Evolutionary conservation across 2,888 invertebrate species (phyloP), one percentile per base, ranked within the genome.

Genomic region (Pegoplata infirma): DNA sequence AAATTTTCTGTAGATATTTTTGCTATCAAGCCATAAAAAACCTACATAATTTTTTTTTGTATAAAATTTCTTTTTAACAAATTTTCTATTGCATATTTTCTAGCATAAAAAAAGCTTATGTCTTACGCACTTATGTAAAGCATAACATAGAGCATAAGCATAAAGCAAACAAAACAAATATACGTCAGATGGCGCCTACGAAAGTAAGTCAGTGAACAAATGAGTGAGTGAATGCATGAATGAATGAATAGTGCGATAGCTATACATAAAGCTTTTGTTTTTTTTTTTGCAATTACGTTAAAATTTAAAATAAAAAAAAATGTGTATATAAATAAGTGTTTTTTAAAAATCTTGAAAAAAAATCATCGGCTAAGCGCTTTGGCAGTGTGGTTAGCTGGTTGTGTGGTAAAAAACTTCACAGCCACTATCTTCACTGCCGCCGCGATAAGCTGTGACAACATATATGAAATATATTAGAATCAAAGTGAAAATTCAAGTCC

Each of bases 361-460:
- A 46, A 3, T 32, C 68, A 67, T 88, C 85, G 88, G 90, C 90
- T 89, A 91, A 91, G 92, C 94, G 93, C 94, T 91, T 92, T 97
- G 98, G 98, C 98, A 98, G 98, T 98, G 98, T 98, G 97, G 97
- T 98, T 98, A 98, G 98, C 98, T 98, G 98, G 98, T 98, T 98
- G 98, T 98, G 95, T 93, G 89, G 88, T 74, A 17, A 63, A n/a
- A 56, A 59, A 88, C 89, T 86, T 90, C 94, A 97, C 97, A 96
- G 94, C 97, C 97, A 95, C 96, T 97, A 95, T 93, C 95, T 93
- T 92, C 96, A 96, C 96, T 96, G 94, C 97, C 94, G 91, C 93
- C 93, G 94, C 93, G 95, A 94, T 90, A 91, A 87, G 89, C 91
- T 90, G 86, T 82, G 80, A 82, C 91, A 86, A 84, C 90, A 67